Base-by-base conservation (phyloP, 2,797 vertebrate genomes). In the Geranospiza caerulescens region DNA sequence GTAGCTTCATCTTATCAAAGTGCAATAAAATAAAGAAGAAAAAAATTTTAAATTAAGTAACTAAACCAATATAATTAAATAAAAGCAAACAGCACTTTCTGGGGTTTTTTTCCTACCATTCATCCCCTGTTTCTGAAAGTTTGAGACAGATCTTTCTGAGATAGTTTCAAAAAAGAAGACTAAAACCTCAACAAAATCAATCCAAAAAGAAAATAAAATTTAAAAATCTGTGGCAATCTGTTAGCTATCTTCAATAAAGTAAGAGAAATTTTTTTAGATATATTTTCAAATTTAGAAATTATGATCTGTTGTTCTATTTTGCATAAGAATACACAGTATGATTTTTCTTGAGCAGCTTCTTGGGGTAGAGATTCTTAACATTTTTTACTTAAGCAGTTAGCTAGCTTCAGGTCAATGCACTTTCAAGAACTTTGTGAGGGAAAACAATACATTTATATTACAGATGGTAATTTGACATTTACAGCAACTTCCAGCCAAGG, bases 41-140 rank as follows among this genome's bases (percentile, higher is more conserved):
- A 45, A 42, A 47, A 23, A 3, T 1, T 9, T 3, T 55, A 15
- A 50, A 86, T 63, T 27, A 66, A 40, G 15, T 27, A 71, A 47
- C 9, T 31, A 40, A 90, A 82, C 31, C 5, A 74, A 93, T 78
- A 52, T 16, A 47, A 75, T 36, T 8, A 86, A 26, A 68, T 36
- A 10, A 74, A 87, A 82, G 36, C 19, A 84, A 38, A 53, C 26
- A 50, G 58, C 26, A 38, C 12, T 58, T 75, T 55, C 19, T 27
- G 29, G 25, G 6, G 1, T 6, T 19, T 58, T 34, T 20, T 1
- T 9, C 15, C 50, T 70, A 3, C 2, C 13, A 29, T 58, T 45
- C 34, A 8, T 63, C 12, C 22, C 12, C 6, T 44, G 12, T 22
- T 71, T 5, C 59, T 90, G 68, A n/a, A 58, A 62, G 25, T 36